These are phyloP conservation scores for Nothocercus nigrocapillus DNA, from an alignment of 2,113 vertebrate genomes.

Conservation along the genomic window DNA sequence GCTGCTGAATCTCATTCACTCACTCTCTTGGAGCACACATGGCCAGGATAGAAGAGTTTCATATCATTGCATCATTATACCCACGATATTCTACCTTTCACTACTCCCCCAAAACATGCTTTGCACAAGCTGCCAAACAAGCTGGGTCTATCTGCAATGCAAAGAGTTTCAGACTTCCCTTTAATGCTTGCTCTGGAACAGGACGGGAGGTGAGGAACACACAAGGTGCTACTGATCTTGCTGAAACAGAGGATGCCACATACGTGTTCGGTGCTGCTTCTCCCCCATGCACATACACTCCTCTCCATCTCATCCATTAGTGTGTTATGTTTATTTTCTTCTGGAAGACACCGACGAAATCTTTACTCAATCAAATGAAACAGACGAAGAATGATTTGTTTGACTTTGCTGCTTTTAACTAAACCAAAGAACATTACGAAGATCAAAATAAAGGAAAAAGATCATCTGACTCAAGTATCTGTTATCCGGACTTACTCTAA, in stretches of 20 bases:
- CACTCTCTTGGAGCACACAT: not conserved
- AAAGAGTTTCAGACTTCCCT: not conserved
- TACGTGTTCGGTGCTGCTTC: not conserved
- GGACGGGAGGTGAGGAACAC: not conserved
- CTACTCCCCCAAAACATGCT: not conserved
- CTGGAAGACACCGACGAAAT: not conserved
- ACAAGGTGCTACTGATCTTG: accelerated
- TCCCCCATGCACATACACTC: not conserved
- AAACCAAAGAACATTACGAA: not conserved
- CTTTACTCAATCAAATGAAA: not conserved
- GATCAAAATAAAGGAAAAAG: not conserved
- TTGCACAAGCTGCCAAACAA: not conserved
- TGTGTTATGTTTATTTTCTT: not conserved
- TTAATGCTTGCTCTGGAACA: not conserved
- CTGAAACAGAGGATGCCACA: not conserved
- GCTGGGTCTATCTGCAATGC: not conserved
- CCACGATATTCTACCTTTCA: not conserved
- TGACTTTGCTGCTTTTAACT: not conserved
- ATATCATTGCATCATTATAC: not conserved
- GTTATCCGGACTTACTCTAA: not conserved
- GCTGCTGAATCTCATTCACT: not conserved
- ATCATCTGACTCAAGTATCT: not conserved
- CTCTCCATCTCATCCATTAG: not conserved
- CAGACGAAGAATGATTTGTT: not conserved
- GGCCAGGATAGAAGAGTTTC: not conserved